phyloP scores from a whole-genome alignment of 2,797 vertebrate genomes.

The Schizopygopsis malacanthus region DNA sequence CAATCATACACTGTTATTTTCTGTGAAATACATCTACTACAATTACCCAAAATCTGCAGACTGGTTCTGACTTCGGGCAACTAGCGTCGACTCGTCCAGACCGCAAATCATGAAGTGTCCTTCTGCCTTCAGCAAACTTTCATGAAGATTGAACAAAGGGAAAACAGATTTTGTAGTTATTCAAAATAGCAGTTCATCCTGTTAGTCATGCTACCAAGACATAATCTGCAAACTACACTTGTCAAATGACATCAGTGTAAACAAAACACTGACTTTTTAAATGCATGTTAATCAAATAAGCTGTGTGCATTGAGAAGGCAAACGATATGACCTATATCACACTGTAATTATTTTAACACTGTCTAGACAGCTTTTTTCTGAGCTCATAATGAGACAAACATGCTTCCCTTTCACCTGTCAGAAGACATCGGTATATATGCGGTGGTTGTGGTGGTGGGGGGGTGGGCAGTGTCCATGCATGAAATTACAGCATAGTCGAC shows the following conservation, averaged over 20 bases:
- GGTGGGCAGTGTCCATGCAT: conserved; percentile 7
- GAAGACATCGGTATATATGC: background rate
- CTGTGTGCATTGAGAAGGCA: background rate
- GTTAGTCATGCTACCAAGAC: background rate
- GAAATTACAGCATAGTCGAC: background rate
- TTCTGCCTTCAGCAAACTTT: background rate
- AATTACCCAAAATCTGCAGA: background rate
- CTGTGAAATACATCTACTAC: background rate
- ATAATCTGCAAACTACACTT: background rate
- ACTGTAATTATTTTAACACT: conserved; percentile 4
- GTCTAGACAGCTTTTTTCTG: background rate
- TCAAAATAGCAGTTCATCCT: background rate
- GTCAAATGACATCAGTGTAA: conserved; percentile 1
- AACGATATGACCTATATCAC: background rate
- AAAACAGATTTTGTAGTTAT: background rate
- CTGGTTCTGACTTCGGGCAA: background rate
- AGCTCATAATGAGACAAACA: conserved; percentile 35
- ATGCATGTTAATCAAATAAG: conserved; percentile 4
- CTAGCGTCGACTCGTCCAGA: background rate
- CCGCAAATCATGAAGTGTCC: background rate
- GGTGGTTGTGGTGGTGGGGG: background rate
- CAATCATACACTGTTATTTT: background rate
- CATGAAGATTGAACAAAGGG: background rate
- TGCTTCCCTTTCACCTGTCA: conserved; percentile 12
- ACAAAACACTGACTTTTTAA: background rate